These are phyloP conservation scores for Tragopan temminckii DNA, from an alignment of 2,797 vertebrate genomes.

Conservation along the genomic window DNA sequence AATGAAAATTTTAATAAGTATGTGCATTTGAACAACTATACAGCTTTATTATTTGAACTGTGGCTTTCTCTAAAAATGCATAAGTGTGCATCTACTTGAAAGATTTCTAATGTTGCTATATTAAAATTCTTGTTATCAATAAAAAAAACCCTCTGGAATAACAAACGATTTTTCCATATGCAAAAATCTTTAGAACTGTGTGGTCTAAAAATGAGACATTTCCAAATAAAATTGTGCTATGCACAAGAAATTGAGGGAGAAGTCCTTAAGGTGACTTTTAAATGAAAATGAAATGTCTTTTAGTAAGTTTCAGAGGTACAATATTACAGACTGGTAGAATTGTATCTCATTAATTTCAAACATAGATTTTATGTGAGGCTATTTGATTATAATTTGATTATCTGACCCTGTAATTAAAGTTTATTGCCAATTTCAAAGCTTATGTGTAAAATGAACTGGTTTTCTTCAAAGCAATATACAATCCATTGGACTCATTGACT, in stretches of 20 bases:
- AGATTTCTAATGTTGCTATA: background rate
- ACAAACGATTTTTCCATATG: constrained; percentile 32
- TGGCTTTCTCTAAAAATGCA: constrained; percentile 32
- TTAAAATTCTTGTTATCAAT: constrained; percentile 61
- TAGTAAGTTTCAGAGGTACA: constrained; percentile 77
- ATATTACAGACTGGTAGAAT: constrained; percentile 76
- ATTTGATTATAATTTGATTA: constrained; percentile 87
- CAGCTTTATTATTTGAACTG: constrained; percentile 52
- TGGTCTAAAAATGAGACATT: constrained; percentile 78
- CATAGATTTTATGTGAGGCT: constrained; percentile 82
- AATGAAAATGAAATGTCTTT: constrained; percentile 84
- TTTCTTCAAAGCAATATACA: constrained; percentile 82
- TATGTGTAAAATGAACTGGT: constrained; percentile 82
- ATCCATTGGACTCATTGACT: constrained; percentile 80
- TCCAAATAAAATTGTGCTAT: constrained; percentile 79
- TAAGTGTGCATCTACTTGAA: background rate
- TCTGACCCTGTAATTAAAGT: constrained; percentile 87
- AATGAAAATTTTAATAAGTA: constrained; percentile 61
- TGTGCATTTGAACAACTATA: constrained; percentile 47
- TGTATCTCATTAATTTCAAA: constrained; percentile 85
- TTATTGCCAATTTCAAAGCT: constrained; percentile 83
- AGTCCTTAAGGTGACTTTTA: constrained; percentile 83
- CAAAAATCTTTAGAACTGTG: constrained; percentile 69
- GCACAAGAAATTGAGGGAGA: constrained; percentile 69
- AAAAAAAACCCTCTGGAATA: background rate